Percentiles rank a stretch among this genome's conserved stretches.
phyloP scores from a whole-genome alignment of 1,140 invertebrate genomes.

The Luehdorfia chinensis region DNA sequence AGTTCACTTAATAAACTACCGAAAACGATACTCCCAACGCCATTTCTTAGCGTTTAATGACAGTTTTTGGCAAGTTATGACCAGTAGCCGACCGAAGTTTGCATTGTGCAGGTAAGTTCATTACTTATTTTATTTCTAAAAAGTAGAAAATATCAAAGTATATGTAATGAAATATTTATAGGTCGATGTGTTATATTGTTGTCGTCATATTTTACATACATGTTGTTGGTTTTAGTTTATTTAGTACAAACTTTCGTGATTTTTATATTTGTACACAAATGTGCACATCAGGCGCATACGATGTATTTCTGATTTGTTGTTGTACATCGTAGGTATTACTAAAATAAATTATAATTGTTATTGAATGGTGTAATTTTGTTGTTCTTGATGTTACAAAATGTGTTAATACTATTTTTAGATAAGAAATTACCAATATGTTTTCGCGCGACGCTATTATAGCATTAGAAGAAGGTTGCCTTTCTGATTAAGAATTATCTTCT shows the following conservation, averaged over 20 bases:
- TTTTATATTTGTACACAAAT: constrained; percentile 38
- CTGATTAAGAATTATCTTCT: constrained; percentile 20
- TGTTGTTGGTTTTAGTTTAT: constrained; percentile 26
- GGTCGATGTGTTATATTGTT: constrained; percentile 31
- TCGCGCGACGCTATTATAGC: constrained; percentile 14
- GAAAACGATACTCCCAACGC: constrained; percentile 27
- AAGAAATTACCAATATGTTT: constrained; percentile 18
- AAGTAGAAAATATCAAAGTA: constrained; percentile 31
- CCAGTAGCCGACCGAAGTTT: constrained; percentile 30
- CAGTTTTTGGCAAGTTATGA: constrained; percentile 27
- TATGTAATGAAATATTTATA: constrained; percentile 27
- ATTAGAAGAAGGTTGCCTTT: constrained; percentile 16
- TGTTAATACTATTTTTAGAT: constrained; percentile 17
- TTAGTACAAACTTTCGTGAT: constrained; percentile 25
- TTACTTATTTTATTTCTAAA: constrained; percentile 33
- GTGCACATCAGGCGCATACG: constrained; percentile 28
- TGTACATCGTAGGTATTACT: constrained; percentile 14
- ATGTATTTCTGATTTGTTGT: constrained; percentile 21
- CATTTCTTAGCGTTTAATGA: constrained; percentile 27
- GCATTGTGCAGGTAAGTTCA: constrained; percentile 26
- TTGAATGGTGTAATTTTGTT: constrained; percentile 15
- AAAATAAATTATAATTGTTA: constrained; percentile 2
- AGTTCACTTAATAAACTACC: constrained; percentile 31
- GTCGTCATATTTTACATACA: constrained; percentile 27
- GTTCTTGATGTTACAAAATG: constrained; percentile 18